These are phyloP conservation scores for Bagarius yarrelli DNA, from an alignment of 2,113 vertebrate species.

Conservation along the genomic window DNA sequence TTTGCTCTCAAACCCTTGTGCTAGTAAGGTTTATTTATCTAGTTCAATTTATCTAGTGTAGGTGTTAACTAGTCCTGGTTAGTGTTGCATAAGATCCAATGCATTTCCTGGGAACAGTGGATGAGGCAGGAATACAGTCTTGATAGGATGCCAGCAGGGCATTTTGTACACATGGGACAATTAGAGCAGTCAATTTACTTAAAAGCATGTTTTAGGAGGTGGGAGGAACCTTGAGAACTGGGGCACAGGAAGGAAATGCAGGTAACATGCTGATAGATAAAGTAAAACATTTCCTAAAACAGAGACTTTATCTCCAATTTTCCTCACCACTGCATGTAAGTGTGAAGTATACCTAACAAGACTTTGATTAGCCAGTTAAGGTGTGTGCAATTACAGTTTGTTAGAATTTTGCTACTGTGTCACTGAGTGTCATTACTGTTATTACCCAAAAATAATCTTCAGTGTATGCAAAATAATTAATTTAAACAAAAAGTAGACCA, in stretches of 20 bases:
- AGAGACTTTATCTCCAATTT: too few relatives aligned
- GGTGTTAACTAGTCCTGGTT: neutral
- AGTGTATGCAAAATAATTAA: neutral
- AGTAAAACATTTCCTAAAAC: neutral
- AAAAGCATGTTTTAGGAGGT: neutral
- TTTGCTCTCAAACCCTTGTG: conserved; percentile 17
- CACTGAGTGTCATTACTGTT: too few relatives aligned
- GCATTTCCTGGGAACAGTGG: neutral
- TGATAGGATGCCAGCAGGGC: neutral
- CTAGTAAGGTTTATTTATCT: neutral
- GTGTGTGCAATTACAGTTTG: too few relatives aligned
- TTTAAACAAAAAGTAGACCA: neutral
- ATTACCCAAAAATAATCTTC: too few relatives aligned
- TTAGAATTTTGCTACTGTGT: too few relatives aligned
- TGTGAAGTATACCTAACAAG: too few relatives aligned
- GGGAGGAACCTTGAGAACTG: neutral
- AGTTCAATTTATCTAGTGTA: too few relatives aligned
- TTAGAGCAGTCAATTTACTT: neutral
- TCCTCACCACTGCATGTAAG: too few relatives aligned
- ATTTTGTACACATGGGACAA: neutral
- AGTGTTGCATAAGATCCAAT: neutral
- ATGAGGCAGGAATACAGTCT: neutral
- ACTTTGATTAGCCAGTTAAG: too few relatives aligned
- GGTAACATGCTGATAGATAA: neutral
- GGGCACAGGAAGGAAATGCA: neutral